Base-by-base conservation (phyloP, 2,888 invertebrate genomes). In the Oligia strigilis region DNA sequence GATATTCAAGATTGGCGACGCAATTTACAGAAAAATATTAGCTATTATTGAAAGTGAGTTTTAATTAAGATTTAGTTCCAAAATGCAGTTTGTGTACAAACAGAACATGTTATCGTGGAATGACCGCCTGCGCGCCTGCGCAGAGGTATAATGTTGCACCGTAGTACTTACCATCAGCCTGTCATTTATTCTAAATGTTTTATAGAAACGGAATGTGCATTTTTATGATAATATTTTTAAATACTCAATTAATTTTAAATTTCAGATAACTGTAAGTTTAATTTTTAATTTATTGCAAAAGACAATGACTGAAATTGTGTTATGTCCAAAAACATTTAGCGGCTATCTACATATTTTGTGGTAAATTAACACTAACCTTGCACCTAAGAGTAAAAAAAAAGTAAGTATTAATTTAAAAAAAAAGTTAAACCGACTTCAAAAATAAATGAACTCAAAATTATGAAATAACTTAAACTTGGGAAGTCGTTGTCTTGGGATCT, bases 211-310 rank as follows among this genome's bases (percentile, higher is more conserved):
- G 14, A 23, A 40, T 55, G 4, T n/a, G 23, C 3, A 40, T 17
- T 40, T 58, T 58, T 11, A 2, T 40, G n/a, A n/a, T 40, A 40
- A 40, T 17, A 40, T 40, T 17, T 23, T 62, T 72, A 40, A n/a
- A 72, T 40, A n/a, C 11, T 62, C n/a, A 72, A n/a, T 40, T 40
- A 1, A n/a, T 72, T 62, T 43, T n/a, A 4, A n/a, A n/a, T 72
- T 72, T 72, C 72, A 72, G 72, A 62, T 43, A n/a, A n/a, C n/a
- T 62, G 72, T 72, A 72, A 72, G 72, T 62, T 62, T 43, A 17
- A 6, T n/a, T n/a, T 60, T 72, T 62, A 3, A 58, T 40, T 17
- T 17, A 60, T 52, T 2, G 4, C 49, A 8, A 29, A 36, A 46
- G 46, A 49, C 13, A 49, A 49, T 49, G 46, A 49, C 46, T 46